Evolutionary conservation across 2,888 invertebrate genomes (phyloP), one percentile per base, ranked within the genome.

Genomic region (Drosophila paucipuncta): DNA sequence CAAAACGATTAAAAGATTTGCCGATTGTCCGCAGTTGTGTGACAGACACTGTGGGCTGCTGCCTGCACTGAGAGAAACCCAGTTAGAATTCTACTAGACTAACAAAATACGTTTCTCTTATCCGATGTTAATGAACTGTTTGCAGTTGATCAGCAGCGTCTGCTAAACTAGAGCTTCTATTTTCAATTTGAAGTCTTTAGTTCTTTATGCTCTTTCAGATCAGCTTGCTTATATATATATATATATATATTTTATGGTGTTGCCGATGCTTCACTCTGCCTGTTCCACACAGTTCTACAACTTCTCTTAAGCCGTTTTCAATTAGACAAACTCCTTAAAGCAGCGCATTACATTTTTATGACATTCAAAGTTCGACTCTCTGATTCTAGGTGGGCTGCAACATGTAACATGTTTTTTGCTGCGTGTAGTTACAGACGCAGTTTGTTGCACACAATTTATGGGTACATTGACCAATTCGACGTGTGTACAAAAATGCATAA

Each of bases 391-490:
- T 16, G 25, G 47, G 4, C 16, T 25, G 16, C 22, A 1, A n/a
- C 16, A 16, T 25, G 16, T 6, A 0, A 13, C 16, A 25, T 2
- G 16, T 10, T 10, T 54, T 57, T n/a, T 13, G n/a, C 25, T 5
- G 13, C 4, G 55, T 57, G 55, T 9, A n/a, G 6, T 39, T 30
- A 7, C 61, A 25, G 33, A 39, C 53, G 31, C 4, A 53, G 31
- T 58, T 59, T 63, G 7, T 18, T 47, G n/a, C 37, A n/a, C 28
- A 43, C 68, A 68, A 74, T 79, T 80, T 66, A 76, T 78, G 79
- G 64, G 58, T 67, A 72, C 82, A 71, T 79, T 82, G 76, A 82
- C 82, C 78, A 72, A 80, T 73, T 47, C 47, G 47, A 47, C 25
- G 47, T 47, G 22, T 47, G 47, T 47, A 47, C 4, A 25, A 47